Evolutionary conservation across 2,888 invertebrate genomes (phyloP).

Genomic region (Ptilodon capucinus): DNA sequence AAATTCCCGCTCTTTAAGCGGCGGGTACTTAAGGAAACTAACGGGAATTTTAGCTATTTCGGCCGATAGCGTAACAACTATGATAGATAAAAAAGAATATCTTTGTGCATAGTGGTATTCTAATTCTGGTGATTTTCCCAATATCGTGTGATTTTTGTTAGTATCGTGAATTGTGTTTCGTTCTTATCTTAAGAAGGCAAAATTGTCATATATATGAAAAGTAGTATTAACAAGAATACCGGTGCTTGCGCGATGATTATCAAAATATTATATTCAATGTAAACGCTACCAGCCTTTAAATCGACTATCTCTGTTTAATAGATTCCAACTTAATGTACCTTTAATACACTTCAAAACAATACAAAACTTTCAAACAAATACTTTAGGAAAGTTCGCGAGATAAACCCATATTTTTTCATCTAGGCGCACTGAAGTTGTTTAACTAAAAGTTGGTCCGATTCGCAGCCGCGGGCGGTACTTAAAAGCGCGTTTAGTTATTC

Average conservation of each 20-base stretch:
- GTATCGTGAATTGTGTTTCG: too few relatives aligned
- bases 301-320: too few relatives aligned
- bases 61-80: neutral
- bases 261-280: too few relatives aligned
- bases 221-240: too few relatives aligned
- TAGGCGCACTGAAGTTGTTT: slow-evolving; percentile 14
- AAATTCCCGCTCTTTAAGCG: slow-evolving; percentile 30
- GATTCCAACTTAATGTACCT: neutral
- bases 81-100: too few relatives aligned
- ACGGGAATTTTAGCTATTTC: neutral
- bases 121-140: too few relatives aligned
- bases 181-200: too few relatives aligned
- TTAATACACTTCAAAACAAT: neutral
- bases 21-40: neutral
- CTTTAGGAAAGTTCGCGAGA: neutral
- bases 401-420: slow-evolving; percentile 6
- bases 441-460: slow-evolving; percentile 22
- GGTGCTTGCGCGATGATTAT: too few relatives aligned
- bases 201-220: too few relatives aligned
- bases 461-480: slow-evolving; percentile 15
- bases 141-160: too few relatives aligned
- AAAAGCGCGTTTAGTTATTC: slow-evolving; percentile 25
- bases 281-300: too few relatives aligned
- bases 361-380: neutral
- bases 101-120: too few relatives aligned